Base-by-base conservation (phyloP, 2,113 vertebrate genomes). In the Datnioides undecimradiatus region DNA sequence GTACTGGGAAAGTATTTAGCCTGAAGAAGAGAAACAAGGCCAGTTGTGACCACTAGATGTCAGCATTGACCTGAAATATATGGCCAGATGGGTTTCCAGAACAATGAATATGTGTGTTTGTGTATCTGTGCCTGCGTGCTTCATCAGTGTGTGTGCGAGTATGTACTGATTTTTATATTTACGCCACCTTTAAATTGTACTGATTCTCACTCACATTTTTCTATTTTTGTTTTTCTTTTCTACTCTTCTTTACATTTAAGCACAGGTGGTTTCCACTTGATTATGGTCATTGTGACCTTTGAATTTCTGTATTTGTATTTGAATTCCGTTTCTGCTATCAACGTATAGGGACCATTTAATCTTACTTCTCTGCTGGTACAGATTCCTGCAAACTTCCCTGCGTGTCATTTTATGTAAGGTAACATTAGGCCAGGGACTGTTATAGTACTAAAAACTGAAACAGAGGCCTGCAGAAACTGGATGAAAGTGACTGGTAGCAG, bases 11-110 rank as follows among this genome's bases (percentile, higher is more conserved):
- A 71, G 63, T 31, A 23, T 19, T 68, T 29, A 17, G 2, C n/a
- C 54, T 46, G 3, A 43, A 23, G 2, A 73, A 19, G 46, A 45
- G 27, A 58, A 80, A 71, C 11, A 21, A 33, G 7, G 29, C 16
- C 49, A 25, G 1, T 0, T 45, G 0, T 74, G 58, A 76, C 72
- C 88, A 90, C 87, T 75, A 88, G 92, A 68, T 89, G 91, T 79
- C 89, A 90, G 74, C 71, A 77, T 36, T 73, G 51, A 38, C 2
- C 51, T 68, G 8, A 45, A 67, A 33, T 59, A 27, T 2, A 58
- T 11, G 6, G 2, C 12, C 31, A 25, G 17, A 8, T 13, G 12
- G 23, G 2, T 55, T 41, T 14, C 7, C 9, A 43, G 33, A 48
- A 8, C 10, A 34, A n/a, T 55, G 27, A 40, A 25, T 73, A 29